A percentile compares a stretch with the other conserved stretches of the same genome.
These are phyloP conservation scores for Collichthys lucidus DNA, from an alignment of 2,113 vertebrate genomes.

Conservation along the genomic window DNA sequence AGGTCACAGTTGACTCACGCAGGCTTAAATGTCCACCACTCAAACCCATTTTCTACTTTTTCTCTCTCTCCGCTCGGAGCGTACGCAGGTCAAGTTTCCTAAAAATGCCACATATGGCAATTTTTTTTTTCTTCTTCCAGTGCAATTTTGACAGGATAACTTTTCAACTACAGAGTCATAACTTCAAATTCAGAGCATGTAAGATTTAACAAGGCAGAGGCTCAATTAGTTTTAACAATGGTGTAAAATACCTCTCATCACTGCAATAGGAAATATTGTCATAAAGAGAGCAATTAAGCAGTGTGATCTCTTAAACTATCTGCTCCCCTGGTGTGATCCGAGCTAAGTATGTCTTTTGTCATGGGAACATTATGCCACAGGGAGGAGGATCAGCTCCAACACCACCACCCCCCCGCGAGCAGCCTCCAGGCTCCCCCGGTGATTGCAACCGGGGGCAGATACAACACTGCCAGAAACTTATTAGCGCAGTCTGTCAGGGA, in stretches of 20 bases:
- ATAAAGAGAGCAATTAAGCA: conserved; percentile 70
- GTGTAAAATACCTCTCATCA: conserved; percentile 65
- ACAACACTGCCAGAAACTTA: conserved; percentile 1
- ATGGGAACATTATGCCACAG: conserved; percentile 30
- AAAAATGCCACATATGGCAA: conserved; percentile 14
- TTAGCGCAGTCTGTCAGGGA: conserved; percentile 29
- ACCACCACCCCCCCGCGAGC: neutral
- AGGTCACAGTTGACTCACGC: conserved; percentile 69
- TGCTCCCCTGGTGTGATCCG: conserved; percentile 32
- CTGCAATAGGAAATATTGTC: conserved; percentile 53
- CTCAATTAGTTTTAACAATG: conserved; percentile 63
- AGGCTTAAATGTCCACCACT: conserved; percentile 46
- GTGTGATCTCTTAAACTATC: conserved; percentile 52
- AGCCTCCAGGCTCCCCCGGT: conserved; percentile 10
- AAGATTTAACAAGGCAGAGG: conserved; percentile 49
- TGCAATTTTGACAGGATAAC: conserved; percentile 11
- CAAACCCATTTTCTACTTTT: conserved; percentile 14
- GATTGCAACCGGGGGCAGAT: conserved; percentile 22
- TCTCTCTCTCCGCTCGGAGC: neutral
- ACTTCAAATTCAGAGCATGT: conserved; percentile 33
- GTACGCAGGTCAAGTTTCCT: neutral
- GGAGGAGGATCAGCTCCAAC: conserved; percentile 29
- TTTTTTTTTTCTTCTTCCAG: neutral
- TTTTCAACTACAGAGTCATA: conserved; percentile 12
- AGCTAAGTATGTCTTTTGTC: conserved; percentile 52